phyloP scores from a whole-genome alignment of 2,113 vertebrate species.

The Lasiurus borealis region DNA sequence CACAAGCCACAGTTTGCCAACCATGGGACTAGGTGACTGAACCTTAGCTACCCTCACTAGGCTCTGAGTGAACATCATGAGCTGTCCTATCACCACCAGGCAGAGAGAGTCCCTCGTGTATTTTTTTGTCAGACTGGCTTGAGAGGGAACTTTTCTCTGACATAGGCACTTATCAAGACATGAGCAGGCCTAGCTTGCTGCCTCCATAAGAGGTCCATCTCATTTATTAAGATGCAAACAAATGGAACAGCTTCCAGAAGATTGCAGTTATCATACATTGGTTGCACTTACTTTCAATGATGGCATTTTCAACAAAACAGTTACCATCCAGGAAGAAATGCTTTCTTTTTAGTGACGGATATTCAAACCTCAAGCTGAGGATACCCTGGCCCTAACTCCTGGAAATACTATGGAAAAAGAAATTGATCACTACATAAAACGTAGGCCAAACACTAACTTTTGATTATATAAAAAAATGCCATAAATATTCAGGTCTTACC shows the following conservation, averaged over 20 bases:
- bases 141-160: neutral
- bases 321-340: neutral
- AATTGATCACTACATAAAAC: neutral
- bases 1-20: too few species aligned
- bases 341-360: neutral
- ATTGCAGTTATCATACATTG: neutral
- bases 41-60: neutral
- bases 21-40: neutral
- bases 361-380: neutral
- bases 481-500: neutral
- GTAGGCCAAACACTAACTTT: neutral
- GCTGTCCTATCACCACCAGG: neutral
- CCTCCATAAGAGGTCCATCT: too few species aligned
- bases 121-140: neutral
- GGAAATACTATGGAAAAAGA: neutral
- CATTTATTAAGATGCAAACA: neutral
- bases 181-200: neutral
- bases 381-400: neutral
- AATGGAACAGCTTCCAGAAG: neutral
- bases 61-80: neutral
- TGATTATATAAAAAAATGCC: neutral
- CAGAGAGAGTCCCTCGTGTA: neutral
- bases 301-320: neutral
- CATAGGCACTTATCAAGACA: fast-evolving
- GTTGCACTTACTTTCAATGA: neutral